Evolutionary conservation across 2,113 vertebrate genomes (phyloP).

Genomic region (Atherinomorus stipes): DNA sequence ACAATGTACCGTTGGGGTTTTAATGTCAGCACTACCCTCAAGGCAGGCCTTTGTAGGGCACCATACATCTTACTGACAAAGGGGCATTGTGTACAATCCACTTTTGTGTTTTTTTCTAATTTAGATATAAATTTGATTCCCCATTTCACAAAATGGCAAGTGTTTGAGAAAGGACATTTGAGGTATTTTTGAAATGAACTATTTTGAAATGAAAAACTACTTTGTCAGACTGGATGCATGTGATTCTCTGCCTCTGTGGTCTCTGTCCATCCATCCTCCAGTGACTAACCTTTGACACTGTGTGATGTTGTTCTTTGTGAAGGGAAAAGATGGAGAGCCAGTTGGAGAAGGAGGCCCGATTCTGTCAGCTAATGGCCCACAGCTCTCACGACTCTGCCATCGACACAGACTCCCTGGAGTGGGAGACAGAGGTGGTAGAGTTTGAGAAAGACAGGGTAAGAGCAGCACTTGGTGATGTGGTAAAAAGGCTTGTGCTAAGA

Average conservation of each 20-base stretch:
- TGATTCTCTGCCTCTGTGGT: neutral
- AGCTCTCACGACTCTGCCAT: constrained; percentile 98
- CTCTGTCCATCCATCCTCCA: constrained; percentile 15
- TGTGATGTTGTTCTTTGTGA: constrained; percentile 41
- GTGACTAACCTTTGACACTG: constrained; percentile 39
- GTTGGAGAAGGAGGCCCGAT: constrained; percentile 93
- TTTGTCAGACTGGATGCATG: neutral
- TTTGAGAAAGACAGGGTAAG: constrained; percentile 95
- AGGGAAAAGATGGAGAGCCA: constrained; percentile 98
- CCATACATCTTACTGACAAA: constrained; percentile 68
- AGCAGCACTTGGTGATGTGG: constrained; percentile 13
- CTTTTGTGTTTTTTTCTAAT: constrained; percentile 33
- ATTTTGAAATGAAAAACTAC: neutral
- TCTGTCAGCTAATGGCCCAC: constrained; percentile 95
- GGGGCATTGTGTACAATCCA: constrained; percentile 40
- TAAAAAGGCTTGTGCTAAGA: constrained; percentile 25
- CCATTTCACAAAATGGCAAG: constrained; percentile 1
- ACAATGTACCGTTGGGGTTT: constrained; percentile 47
- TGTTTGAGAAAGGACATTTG: neutral
- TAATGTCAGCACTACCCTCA: constrained; percentile 65
- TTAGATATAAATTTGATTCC: constrained; percentile 33
- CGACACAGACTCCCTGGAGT: constrained; percentile 97
- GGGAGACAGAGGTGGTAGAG: constrained; percentile 98
- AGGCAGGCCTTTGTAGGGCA: constrained; percentile 52
- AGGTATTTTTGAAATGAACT: neutral